These are phyloP conservation scores for Polypedilum pembai DNA, from an alignment of 1,140 invertebrate species.

Conservation along the genomic window DNA sequence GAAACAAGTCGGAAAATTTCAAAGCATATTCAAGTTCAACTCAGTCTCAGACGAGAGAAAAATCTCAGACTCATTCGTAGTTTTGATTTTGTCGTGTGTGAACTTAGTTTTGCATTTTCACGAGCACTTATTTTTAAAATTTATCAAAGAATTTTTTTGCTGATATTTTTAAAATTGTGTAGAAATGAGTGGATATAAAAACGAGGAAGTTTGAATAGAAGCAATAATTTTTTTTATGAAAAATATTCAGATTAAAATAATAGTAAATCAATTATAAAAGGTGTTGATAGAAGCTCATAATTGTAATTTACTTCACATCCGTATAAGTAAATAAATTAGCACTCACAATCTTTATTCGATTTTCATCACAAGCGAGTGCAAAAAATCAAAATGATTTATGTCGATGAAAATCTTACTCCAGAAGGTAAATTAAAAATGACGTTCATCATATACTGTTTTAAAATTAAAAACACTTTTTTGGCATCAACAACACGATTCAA, in stretches of 20 bases:
- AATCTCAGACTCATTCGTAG: conserved; percentile 3
- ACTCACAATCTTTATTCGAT: no score
- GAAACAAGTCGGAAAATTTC: no score
- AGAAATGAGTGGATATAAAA: no score
- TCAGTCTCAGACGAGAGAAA: neutral
- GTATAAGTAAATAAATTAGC: no score
- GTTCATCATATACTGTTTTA: neutral
- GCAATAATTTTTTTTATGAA: no score
- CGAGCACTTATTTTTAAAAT: neutral
- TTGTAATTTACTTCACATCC: no score
- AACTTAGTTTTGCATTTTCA: neutral
- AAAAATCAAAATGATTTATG: neutral
- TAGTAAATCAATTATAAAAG: no score
- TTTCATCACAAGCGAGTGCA: neutral
- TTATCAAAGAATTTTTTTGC: no score
- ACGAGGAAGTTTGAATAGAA: no score
- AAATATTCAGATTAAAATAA: no score
- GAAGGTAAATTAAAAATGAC: neutral
- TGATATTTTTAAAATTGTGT: no score
- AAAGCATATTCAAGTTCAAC: neutral
- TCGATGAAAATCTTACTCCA: conserved; percentile 12
- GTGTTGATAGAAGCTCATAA: no score
- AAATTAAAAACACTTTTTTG: neutral
- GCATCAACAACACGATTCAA: neutral
- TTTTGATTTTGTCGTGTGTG: conserved; percentile 17